These are phyloP conservation scores for Enchytraeus crypticus DNA, from an alignment of 2,888 invertebrate species.

Conservation along the genomic window DNA sequence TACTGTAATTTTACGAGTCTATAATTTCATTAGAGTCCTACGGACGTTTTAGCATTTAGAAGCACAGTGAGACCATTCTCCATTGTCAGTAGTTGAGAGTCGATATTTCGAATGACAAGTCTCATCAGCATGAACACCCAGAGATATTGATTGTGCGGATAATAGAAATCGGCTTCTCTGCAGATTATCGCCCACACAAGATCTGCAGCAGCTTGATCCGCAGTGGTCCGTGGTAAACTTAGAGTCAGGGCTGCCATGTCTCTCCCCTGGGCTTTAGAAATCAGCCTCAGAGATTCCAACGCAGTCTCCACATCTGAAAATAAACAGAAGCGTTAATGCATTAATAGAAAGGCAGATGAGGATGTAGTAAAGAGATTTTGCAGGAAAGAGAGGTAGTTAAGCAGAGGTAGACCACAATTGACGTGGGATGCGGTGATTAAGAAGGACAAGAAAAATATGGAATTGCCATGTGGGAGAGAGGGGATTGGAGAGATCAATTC, in stretches of 20 bases:
- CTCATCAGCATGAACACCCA: neutral
- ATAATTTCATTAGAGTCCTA: neutral
- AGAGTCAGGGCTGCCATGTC: neutral
- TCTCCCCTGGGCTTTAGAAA: neutral
- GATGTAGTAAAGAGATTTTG: too few species aligned
- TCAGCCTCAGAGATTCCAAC: neutral
- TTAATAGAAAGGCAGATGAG: too few species aligned
- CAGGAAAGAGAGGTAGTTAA: too few species aligned
- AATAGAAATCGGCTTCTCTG: constrained; percentile 7
- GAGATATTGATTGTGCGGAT: constrained; percentile 1
- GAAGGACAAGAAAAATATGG: too few species aligned
- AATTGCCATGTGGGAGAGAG: too few species aligned
- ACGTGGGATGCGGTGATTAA: too few species aligned
- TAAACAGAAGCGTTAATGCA: too few species aligned
- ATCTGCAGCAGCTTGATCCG: constrained; percentile 1
- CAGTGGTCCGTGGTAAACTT: constrained; percentile 1
- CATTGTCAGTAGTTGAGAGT: neutral
- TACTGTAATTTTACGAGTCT: too few species aligned
- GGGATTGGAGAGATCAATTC: too few species aligned
- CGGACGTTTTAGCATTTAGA: neutral
- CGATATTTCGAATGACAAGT: neutral
- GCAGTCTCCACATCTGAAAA: neutral
- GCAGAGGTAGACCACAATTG: too few species aligned
- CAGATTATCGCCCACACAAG: constrained; percentile 1
- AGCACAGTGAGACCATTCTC: neutral